These are phyloP conservation scores for Linnaemya tessellans DNA, from an alignment of 2,888 invertebrate species.

Conservation along the genomic window DNA sequence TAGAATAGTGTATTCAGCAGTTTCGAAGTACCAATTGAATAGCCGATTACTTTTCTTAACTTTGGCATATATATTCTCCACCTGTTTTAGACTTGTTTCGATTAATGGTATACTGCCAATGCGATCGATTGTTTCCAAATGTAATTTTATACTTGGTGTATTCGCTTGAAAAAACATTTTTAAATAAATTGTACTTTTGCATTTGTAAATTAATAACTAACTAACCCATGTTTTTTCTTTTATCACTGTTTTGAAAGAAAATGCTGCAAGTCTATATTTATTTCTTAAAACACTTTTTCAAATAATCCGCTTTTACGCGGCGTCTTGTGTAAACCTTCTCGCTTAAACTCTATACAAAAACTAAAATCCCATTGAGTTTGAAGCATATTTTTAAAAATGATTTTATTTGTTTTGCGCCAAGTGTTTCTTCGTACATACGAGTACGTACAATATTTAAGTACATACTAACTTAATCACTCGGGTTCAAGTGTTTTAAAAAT, in stretches of 20 bases:
- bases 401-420: conserved; percentile 6
- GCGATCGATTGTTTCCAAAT: conserved; percentile 89
- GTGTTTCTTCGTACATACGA: background rate
- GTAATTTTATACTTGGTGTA: conserved; percentile 80
- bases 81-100: conserved; percentile 90
- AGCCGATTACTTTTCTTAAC: conserved; percentile 91
- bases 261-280: background rate
- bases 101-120: conserved; percentile 92
- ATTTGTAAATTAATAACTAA: conserved; percentile 46
- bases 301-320: conserved; percentile 43
- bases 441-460: too few relatives aligned
- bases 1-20: conserved; percentile 90
- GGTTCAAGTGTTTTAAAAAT: conserved; percentile 9
- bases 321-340: conserved; percentile 49
- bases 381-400: conserved; percentile 55
- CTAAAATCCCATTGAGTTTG: conserved; percentile 50
- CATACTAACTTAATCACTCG: conserved; percentile 1
- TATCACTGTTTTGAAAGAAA: background rate
- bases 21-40: conserved; percentile 89
- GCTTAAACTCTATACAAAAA: conserved; percentile 55
- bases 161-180: conserved; percentile 72
- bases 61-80: conserved; percentile 89
- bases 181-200: background rate
- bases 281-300: conserved; percentile 16
- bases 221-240: conserved; percentile 64